These are phyloP conservation scores for Tetramorium alpestre DNA, from an alignment of 1,140 invertebrate species.

Conservation along the genomic window DNA sequence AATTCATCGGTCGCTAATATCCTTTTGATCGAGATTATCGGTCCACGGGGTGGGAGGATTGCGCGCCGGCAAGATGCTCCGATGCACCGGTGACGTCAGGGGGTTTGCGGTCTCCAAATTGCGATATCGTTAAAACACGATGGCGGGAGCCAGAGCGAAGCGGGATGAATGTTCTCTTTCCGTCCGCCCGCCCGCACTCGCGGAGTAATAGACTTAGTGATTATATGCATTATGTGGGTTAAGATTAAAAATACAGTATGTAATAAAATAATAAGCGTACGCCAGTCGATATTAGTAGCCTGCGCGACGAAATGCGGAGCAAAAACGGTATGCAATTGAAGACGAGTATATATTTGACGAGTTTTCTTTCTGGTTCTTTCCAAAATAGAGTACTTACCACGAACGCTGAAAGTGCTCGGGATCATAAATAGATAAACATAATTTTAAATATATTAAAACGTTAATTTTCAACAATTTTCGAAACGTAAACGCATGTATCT, in stretches of 20 bases:
- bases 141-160: constrained; percentile 26
- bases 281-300: constrained; percentile 69
- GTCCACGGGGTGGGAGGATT: constrained; percentile 45
- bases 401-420: too few relatives aligned
- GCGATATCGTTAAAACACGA: constrained; percentile 81
- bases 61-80: constrained; percentile 69
- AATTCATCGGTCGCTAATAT: constrained; percentile 74
- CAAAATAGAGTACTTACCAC: too few relatives aligned
- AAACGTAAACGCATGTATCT: too few relatives aligned
- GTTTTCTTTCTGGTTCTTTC: too few relatives aligned
- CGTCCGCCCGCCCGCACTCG: constrained; percentile 60
- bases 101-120: constrained; percentile 81
- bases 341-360: neutral
- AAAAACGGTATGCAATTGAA: constrained; percentile 19
- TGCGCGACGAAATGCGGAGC: neutral
- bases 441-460: too few relatives aligned
- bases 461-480: too few relatives aligned
- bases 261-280: constrained; percentile 84
- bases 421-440: too few relatives aligned
- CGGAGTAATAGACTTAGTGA: constrained; percentile 77
- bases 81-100: constrained; percentile 76
- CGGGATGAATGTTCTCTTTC: constrained; percentile 51
- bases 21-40: constrained; percentile 71
- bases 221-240: constrained; percentile 81
- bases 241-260: constrained; percentile 78